A percentile compares a stretch with the other conserved stretches of the same genome.
Conservation (phyloP, 23 tunicate species). For the Halocynthia aurantium region DNA sequence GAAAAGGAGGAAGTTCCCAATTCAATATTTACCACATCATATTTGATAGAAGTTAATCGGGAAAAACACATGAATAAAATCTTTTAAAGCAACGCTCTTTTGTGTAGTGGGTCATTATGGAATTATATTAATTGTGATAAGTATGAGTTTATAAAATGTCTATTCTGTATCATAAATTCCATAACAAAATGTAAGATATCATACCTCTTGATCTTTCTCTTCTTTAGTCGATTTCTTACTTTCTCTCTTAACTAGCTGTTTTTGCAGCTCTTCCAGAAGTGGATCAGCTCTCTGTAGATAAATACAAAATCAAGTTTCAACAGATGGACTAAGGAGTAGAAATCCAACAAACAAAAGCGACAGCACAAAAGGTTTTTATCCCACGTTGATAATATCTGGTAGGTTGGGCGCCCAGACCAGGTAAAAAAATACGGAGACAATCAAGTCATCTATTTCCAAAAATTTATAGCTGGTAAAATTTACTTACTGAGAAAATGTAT, state of each 20-base stretch:
- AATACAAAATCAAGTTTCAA: neutral
- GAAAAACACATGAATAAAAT: too few species aligned
- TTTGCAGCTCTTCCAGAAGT: conserved; percentile 11
- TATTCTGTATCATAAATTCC: too few species aligned
- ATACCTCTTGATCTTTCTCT: neutral
- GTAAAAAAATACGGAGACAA: neutral
- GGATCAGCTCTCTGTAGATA: conserved; percentile 20
- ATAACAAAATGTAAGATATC: too few species aligned
- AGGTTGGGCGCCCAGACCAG: neutral
- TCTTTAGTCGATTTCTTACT: conserved; percentile 2
- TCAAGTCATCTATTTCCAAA: neutral
- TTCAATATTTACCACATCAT: too few species aligned
- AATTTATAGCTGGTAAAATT: too few species aligned
- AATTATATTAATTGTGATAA: too few species aligned
- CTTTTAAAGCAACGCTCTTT: too few species aligned
- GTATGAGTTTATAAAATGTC: too few species aligned
- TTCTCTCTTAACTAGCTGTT: conserved; percentile 21
- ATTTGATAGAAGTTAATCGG: too few species aligned
- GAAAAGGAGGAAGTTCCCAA: too few species aligned
- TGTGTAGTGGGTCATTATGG: too few species aligned
- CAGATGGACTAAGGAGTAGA: neutral
- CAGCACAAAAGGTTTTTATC: neutral
- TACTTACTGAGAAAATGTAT: too few species aligned
- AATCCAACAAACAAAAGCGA: neutral
- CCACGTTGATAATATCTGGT: neutral